Base-by-base conservation (phyloP, 2,888 invertebrate genomes). In the Cheilosia variabilis region DNA sequence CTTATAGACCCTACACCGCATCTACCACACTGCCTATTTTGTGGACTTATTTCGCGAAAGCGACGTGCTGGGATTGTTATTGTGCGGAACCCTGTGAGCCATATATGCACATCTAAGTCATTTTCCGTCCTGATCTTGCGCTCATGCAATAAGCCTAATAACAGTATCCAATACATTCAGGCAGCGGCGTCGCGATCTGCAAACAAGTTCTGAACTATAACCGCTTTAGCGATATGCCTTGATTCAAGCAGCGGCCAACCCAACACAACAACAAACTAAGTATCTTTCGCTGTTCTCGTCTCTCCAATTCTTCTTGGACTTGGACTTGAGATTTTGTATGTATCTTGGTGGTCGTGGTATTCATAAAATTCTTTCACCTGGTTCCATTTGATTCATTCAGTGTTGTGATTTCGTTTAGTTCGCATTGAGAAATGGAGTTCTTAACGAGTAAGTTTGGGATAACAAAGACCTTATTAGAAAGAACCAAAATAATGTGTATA, bases 281-380 rank as follows among this genome's bases (percentile, higher is more conserved):
- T 68, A 47, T 50, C 66, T 53, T 37, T 68, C 22, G 55, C 34
- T 75, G 34, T 62, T 62, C 31, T 60, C 37, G 57, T 53, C 52
- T 68, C 66, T 55, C 17, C 43, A 47, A 4, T 68, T 81, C 63
- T 57, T 34, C 81, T 81, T 81, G 81, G 69, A 76, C 81, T 81
- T 81, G 81, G 81, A 81, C 81, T 81, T 81, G 81, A 81, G 76
- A 63, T 69, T 50, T 31, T 31, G 27, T 55, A 22, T 31, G 27
- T 55, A 22, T 55, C 41, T 66, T 10, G 31, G 87, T 47, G 13
- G 13, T 52, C 50, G 52, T 83, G 55, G 66, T 87, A 73, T 90
- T 91, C 88, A 91, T 91, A 91, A 91, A 91, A 92, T 90, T 90
- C 90, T 90, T 91, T 90, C 88, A 88, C 88, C 88, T 89, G 89